Evolutionary conservation across 2,113 vertebrate species (phyloP), one percentile per base, ranked within the genome.

Genomic region (Gnathonemus echidnorhynchus): DNA sequence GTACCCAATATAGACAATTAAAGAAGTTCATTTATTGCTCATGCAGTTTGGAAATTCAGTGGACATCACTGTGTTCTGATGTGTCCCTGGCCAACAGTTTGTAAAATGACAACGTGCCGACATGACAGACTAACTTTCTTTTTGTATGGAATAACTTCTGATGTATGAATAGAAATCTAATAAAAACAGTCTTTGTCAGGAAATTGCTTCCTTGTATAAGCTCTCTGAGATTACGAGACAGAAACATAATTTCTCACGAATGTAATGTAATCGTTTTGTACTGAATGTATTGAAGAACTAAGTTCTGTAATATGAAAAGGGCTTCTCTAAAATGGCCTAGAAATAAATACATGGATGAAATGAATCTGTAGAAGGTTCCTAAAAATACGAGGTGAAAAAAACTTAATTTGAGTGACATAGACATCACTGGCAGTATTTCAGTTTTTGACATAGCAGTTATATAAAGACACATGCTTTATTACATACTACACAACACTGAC

Each of bases 91-190:
- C 83, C 10, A 24, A 19, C 83, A 86, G 83, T 48, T 45, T 15
- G 13, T 13, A 52, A 46, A 86, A 50, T 49, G 46, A 86, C 31
- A 87, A 56, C 74, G 35, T 27, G n/a, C 15, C 50, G 5, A 87
- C 48, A 45, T 83, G 45, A 11, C n/a, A 53, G 39, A 15, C 45
- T 48, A 35, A 27, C 27, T 53, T 87, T 17, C 15, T 17, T 56
- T 87, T 53, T 86, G 84, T 52, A n/a, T 35, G 48, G 21, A 48
- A 6, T 11, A 53, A 53, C 86, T 27, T 49, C 48, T 21, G 50
- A 53, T 19, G 49, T 87, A 87, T 87, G 48, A 27, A 87, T 35
- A 53, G 86, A 87, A 87, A 56, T 87, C 11, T 39, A 87, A 87
- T 53, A 87, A 87, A 53, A 27, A 50, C 5, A 4, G 50, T 10